Evolutionary conservation across 1,140 invertebrate species (phyloP).

Genomic region (Anoplophora glabripennis): DNA sequence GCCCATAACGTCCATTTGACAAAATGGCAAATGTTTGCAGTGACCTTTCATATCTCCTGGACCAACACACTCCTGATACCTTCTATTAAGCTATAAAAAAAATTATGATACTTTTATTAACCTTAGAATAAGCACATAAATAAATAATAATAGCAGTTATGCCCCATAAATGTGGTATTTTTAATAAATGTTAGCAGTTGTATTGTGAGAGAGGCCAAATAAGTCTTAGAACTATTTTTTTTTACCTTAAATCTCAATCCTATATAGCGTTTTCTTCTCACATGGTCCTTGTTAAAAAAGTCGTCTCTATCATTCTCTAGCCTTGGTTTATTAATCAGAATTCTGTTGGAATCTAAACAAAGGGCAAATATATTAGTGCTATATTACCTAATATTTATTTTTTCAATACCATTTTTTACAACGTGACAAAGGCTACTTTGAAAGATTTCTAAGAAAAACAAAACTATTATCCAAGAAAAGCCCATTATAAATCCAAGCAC

Average conservation of each 20-base stretch:
- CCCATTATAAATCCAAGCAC: too few relatives aligned
- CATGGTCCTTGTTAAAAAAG: conserved; percentile 25
- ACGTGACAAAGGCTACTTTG: too few relatives aligned
- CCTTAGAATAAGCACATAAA: background rate
- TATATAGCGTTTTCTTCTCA: conserved; percentile 36
- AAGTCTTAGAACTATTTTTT: background rate
- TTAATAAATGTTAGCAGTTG: background rate
- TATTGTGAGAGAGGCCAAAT: background rate
- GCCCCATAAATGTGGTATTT: background rate
- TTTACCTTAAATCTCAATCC: conserved; percentile 43
- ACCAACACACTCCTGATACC: conserved; percentile 60
- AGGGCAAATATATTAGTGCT: too few relatives aligned
- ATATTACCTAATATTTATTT: too few relatives aligned
- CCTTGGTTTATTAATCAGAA: too few relatives aligned
- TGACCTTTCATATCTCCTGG: conserved; percentile 59
- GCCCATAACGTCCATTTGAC: conserved; percentile 59
- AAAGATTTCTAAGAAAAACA: too few relatives aligned
- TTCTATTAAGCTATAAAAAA: conserved; percentile 47
- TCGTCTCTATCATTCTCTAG: too few relatives aligned
- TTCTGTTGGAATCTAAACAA: too few relatives aligned
- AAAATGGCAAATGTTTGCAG: conserved; percentile 63
- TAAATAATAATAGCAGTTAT: background rate
- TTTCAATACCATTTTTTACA: too few relatives aligned
- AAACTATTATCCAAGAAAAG: too few relatives aligned
- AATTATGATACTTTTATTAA: background rate